Percentiles rank a stretch among this genome's conserved stretches.
Evolutionary conservation across 2,797 vertebrate species (phyloP).

Genomic region (Gymnopithys bicolor): DNA sequence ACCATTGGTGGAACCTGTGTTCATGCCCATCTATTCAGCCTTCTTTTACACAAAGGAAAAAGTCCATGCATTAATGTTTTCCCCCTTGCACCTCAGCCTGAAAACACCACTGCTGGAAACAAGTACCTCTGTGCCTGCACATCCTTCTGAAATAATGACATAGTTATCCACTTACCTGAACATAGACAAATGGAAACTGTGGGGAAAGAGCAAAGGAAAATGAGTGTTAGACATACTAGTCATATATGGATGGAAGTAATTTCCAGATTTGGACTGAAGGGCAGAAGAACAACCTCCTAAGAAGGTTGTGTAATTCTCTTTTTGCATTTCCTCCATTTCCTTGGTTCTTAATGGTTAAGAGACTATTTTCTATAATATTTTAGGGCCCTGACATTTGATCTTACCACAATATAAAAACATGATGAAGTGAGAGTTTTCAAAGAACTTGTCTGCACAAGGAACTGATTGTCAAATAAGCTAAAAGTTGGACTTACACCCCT

Average conservation of each 20-base stretch:
- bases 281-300: not conserved
- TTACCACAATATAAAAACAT: not conserved
- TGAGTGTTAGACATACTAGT: not conserved
- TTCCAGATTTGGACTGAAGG: not conserved
- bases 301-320: not conserved
- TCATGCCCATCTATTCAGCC: not conserved
- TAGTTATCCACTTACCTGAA: slow-evolving; percentile 38
- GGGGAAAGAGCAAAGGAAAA: slow-evolving; percentile 29
- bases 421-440: not conserved
- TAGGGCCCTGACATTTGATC: not conserved
- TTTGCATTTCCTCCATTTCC: not conserved
- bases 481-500: not conserved
- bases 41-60: not conserved
- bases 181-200: slow-evolving; percentile 51
- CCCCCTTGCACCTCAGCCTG: not conserved
- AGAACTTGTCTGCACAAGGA: not conserved
- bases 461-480: not conserved
- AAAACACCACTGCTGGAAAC: not conserved
- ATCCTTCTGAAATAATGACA: not conserved
- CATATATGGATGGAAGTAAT: not conserved
- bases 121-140: not conserved
- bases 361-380: not conserved
- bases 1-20: not conserved
- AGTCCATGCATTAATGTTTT: accelerated
- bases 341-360: not conserved